Conservation (phyloP, 2,797 vertebrate genomes). For the Periparus ater region DNA sequence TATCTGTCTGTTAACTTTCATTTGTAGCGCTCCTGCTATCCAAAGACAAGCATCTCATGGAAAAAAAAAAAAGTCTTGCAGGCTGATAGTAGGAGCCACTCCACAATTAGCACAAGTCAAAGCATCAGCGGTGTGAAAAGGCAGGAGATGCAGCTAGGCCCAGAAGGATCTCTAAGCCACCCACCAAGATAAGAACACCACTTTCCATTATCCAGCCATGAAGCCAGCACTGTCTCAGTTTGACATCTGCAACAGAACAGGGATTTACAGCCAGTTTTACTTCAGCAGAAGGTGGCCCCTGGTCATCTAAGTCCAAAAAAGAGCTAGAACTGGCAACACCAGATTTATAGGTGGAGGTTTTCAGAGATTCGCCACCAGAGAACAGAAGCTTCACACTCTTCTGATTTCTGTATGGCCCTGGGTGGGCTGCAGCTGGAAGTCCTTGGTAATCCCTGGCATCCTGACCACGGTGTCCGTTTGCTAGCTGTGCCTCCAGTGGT, state of each 20-base stretch:
- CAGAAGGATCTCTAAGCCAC: not conserved
- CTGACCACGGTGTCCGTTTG: not conserved
- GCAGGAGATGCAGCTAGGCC: not conserved
- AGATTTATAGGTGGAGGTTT: not conserved
- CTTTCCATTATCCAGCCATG: not conserved
- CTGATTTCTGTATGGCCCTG: not conserved
- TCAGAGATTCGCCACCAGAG: not conserved
- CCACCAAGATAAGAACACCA: not conserved
- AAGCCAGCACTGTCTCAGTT: not conserved
- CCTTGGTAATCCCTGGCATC: not conserved
- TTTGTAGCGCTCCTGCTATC: not conserved
- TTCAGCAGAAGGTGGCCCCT: not conserved
- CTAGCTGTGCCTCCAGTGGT: not conserved
- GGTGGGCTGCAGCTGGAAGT: not conserved
- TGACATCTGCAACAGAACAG: not conserved
- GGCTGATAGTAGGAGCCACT: not conserved
- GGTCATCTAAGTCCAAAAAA: not conserved
- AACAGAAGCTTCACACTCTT: not conserved
- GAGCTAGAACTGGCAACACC: not conserved
- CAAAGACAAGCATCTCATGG: not conserved
- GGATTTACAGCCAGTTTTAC: not conserved
- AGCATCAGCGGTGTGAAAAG: not conserved
- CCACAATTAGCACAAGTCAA: not conserved
- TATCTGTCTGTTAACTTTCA: not conserved
- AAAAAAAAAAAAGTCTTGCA: constrained; percentile 1